Conservation (phyloP, 2,113 vertebrate species). For the Cephalopholis sonnerati region DNA sequence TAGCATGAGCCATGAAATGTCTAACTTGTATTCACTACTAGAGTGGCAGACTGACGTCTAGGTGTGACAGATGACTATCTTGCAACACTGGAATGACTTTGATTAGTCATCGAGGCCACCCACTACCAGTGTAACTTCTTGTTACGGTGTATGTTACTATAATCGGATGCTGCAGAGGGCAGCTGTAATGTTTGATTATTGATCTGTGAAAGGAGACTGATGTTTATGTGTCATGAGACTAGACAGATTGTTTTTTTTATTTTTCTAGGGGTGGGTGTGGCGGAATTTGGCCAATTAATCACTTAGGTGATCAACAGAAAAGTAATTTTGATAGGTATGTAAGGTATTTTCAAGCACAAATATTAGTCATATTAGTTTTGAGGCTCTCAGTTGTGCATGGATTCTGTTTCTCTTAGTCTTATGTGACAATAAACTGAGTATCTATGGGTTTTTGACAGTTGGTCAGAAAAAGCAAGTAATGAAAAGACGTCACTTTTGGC, state of each 20-base stretch:
- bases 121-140: not conserved
- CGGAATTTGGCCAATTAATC: too few relatives aligned
- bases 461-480: not conserved
- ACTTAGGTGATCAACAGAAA: too few relatives aligned
- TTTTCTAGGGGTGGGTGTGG: not conserved
- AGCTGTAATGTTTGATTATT: not conserved
- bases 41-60: not conserved
- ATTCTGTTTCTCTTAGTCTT: not conserved
- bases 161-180: not conserved
- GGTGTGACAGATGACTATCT: slow-evolving; percentile 27
- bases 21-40: not conserved
- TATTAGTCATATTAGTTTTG: too few relatives aligned
- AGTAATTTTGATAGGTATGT: too few relatives aligned
- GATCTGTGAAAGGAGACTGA: not conserved
- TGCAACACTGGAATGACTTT: slow-evolving; percentile 5
- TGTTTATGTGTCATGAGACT: not conserved
- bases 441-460: not conserved
- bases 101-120: slow-evolving; percentile 41
- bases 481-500: not conserved
- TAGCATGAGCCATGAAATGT: not conserved
- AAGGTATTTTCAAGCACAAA: not conserved
- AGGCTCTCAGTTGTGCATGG: not conserved
- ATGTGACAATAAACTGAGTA: not conserved
- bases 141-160: not conserved
- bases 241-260: too few relatives aligned